phyloP scores from a whole-genome alignment of 2,797 vertebrate species.

The Macroramphosus scolopax region DNA sequence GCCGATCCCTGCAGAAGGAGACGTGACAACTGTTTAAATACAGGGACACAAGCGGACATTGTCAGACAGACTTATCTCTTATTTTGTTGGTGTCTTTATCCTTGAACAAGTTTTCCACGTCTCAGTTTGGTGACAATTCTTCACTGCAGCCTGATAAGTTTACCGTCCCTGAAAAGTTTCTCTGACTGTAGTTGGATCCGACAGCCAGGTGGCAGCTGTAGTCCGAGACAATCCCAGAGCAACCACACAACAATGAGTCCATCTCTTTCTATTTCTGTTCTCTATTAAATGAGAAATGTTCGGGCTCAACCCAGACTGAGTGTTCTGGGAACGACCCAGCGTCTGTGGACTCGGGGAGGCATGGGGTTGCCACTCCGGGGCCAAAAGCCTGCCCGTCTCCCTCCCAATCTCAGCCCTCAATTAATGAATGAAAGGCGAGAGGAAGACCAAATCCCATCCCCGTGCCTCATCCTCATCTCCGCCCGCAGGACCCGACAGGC shows the following conservation, averaged over 20 bases:
- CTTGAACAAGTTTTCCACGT: too few relatives aligned
- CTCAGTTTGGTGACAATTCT: too few relatives aligned
- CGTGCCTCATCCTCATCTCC: constrained; percentile 48
- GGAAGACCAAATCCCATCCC: constrained; percentile 57
- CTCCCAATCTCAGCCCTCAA: constrained; percentile 63
- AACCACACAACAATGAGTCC: constrained; percentile 44
- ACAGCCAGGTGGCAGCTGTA: constrained; percentile 36
- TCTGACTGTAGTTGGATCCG: constrained; percentile 22
- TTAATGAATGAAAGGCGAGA: constrained; percentile 63
- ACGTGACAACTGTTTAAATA: too few relatives aligned
- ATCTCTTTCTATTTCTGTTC: constrained; percentile 34
- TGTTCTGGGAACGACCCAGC: constrained; percentile 32
- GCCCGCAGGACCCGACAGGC: constrained; percentile 45
- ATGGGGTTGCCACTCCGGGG: constrained; percentile 44
- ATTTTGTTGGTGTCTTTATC: too few relatives aligned
- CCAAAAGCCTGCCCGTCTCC: constrained; percentile 48
- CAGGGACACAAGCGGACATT: too few relatives aligned
- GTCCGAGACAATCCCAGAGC: constrained; percentile 39
- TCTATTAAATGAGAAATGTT: constrained; percentile 57
- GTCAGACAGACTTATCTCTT: too few relatives aligned
- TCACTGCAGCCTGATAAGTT: too few relatives aligned
- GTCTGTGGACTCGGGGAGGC: constrained; percentile 26
- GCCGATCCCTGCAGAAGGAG: too few relatives aligned
- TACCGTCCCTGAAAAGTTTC: too few relatives aligned
- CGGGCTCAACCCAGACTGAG: constrained; percentile 20